Evolutionary conservation across 2,888 invertebrate species (phyloP).

Genomic region (Parelbella ahira): DNA sequence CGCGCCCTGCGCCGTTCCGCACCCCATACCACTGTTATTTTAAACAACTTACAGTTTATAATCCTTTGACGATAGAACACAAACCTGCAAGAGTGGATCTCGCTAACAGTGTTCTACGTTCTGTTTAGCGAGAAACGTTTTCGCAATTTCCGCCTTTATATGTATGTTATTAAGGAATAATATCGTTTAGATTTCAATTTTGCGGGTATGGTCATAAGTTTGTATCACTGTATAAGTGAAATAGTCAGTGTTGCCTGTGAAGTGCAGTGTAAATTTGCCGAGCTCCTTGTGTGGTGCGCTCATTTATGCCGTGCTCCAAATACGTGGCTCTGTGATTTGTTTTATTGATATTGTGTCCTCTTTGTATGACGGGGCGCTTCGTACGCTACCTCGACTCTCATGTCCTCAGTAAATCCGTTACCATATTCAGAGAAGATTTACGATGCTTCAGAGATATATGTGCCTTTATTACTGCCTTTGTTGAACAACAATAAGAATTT

Average conservation of each 20-base stretch:
- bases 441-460: not conserved
- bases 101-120: slow-evolving; percentile 41
- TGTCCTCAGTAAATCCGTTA: slow-evolving; percentile 9
- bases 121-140: slow-evolving; percentile 22
- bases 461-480: no score
- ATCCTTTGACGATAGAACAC: slow-evolving; percentile 49
- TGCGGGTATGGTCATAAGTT: slow-evolving; percentile 24
- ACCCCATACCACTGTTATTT: slow-evolving; percentile 42
- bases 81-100: slow-evolving; percentile 48
- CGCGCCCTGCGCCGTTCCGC: slow-evolving; percentile 32
- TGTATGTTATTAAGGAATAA: slow-evolving; percentile 25
- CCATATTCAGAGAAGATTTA: slow-evolving; percentile 8
- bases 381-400: slow-evolving; percentile 12
- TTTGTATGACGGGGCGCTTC: slow-evolving; percentile 18
- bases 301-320: slow-evolving; percentile 56
- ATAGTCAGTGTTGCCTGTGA: slow-evolving; percentile 67
- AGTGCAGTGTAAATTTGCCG: slow-evolving; percentile 76
- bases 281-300: slow-evolving; percentile 62
- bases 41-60: slow-evolving; percentile 51
- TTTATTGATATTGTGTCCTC: slow-evolving; percentile 44
- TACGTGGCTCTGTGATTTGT: slow-evolving; percentile 57
- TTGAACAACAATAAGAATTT: no score
- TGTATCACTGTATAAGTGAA: slow-evolving; percentile 53
- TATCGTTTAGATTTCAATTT: slow-evolving; percentile 22
- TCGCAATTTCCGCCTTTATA: slow-evolving; percentile 33